phyloP scores from a whole-genome alignment of 2,797 vertebrate genomes.

The Alcedo quadribrachys region DNA sequence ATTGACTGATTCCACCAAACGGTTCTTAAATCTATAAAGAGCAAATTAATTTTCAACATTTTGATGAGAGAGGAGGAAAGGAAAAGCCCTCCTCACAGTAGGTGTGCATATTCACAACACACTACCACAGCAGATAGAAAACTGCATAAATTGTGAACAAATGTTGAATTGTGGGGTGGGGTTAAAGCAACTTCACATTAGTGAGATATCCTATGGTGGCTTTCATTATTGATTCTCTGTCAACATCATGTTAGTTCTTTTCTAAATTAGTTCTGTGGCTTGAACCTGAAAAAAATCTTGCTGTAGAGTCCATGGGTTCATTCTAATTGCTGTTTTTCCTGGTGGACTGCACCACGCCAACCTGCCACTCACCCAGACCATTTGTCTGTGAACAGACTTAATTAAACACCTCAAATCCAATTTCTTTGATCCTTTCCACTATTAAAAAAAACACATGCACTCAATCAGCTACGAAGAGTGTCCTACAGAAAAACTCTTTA shows the following conservation, averaged over 20 bases:
- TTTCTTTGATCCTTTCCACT: slow-evolving; percentile 69
- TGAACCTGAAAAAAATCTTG: slow-evolving; percentile 72
- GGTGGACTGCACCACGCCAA: slow-evolving; percentile 61
- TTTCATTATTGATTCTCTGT: slow-evolving; percentile 74
- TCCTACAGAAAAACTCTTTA: slow-evolving; percentile 23
- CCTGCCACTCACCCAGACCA: slow-evolving; percentile 71
- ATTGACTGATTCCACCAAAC: neutral
- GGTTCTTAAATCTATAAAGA: neutral
- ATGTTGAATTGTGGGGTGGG: neutral
- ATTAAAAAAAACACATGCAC: slow-evolving; percentile 15
- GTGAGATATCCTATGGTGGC: slow-evolving; percentile 42
- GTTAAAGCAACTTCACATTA: slow-evolving; percentile 50
- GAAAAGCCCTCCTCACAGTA: neutral
- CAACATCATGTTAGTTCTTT: slow-evolving; percentile 63
- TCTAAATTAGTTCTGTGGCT: slow-evolving; percentile 72
- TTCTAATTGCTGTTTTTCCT: slow-evolving; percentile 75
- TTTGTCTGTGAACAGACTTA: slow-evolving; percentile 77
- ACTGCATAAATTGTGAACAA: neutral
- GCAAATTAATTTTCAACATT: neutral
- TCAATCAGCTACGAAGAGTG: slow-evolving; percentile 38
- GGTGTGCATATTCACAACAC: neutral
- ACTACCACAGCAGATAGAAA: neutral
- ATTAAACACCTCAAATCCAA: slow-evolving; percentile 80
- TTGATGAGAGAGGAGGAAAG: neutral
- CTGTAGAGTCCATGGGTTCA: slow-evolving; percentile 58